Base-by-base conservation (phyloP, 2,888 invertebrate genomes). In the Aspidapion aeneum region DNA sequence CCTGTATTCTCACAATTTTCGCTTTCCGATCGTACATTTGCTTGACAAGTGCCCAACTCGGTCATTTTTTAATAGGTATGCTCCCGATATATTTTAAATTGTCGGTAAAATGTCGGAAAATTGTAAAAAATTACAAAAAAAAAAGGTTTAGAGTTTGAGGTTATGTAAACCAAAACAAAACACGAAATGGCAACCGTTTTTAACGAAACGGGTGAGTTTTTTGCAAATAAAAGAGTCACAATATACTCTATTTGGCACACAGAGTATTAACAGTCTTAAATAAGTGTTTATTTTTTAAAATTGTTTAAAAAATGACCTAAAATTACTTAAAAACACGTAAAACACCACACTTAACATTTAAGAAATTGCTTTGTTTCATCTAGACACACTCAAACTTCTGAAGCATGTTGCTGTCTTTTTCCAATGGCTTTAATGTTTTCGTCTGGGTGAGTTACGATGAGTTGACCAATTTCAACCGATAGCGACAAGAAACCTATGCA, bases 1-100 rank as follows among this genome's bases (percentile, higher is more conserved):
- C 49, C 55, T n/a, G 62, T 54, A 57, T 61, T 60, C 50, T 64
- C 62, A 18, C 65, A 63, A 21, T 51, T 22, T 18, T 63, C 63
- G 18, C 18, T 35, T 35, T 35, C 5, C 12, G 35, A 35, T 35
- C 5, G 35, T 12, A 35, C 12, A 7, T 35, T 35, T 35, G 35
- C 35, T 35, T 35, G 35, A 35, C 35, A 35, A 35, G 35, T 35
- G 35, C 12, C 35, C 5, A 7, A 35, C 3, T 35, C 35, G 35
- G 35, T 35, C 35, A 35, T 35, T 35, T 35, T 35, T 7, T n/a
- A n/a, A n/a, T n/a, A n/a, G n/a, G n/a, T n/a, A n/a, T n/a, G n/a
- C n/a, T n/a, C n/a, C n/a, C n/a, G n/a, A n/a, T n/a, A n/a, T n/a
- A n/a, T n/a, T n/a, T n/a, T n/a, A n/a, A n/a, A n/a, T n/a, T n/a